Evolutionary conservation across 2,797 vertebrate genomes (phyloP).

Genomic region (Mormyrus proboscirostris): DNA sequence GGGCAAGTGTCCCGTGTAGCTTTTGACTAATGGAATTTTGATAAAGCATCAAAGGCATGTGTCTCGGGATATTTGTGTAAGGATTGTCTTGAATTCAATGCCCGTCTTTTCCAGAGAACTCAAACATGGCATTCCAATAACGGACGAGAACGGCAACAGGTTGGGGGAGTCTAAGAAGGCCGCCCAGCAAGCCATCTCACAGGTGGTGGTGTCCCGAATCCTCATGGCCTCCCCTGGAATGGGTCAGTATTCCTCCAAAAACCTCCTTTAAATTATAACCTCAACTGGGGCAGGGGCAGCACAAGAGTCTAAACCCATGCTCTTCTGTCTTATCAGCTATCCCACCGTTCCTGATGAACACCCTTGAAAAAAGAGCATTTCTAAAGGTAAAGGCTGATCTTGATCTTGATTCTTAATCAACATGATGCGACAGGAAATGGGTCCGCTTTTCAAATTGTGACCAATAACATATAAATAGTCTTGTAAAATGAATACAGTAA

Average conservation of each 20-base stretch:
- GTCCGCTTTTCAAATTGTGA: not conserved
- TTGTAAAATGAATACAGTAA: not conserved
- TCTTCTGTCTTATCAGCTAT: constrained; percentile 63
- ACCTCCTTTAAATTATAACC: not conserved
- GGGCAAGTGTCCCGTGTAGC: not conserved
- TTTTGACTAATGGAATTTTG: not conserved
- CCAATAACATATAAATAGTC: not conserved
- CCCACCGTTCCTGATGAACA: constrained; percentile 95
- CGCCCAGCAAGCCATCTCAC: constrained; percentile 88
- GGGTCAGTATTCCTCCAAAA: constrained; percentile 64
- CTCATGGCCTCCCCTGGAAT: constrained; percentile 98
- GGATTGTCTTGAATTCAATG: not conserved
- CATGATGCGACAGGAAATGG: not conserved
- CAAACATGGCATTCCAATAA: constrained; percentile 86
- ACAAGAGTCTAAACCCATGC: not conserved
- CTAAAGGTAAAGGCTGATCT: constrained; percentile 70
- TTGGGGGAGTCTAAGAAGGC: constrained; percentile 89
- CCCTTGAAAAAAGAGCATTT: constrained; percentile 94
- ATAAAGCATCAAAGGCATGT: not conserved
- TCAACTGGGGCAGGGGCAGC: not conserved
- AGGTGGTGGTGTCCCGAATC: constrained; percentile 91
- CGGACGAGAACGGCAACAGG: constrained; percentile 82
- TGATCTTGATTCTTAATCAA: constrained; percentile 44
- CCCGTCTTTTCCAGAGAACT: constrained; percentile 69
- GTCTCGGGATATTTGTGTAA: not conserved